Evolutionary conservation across 1,140 invertebrate genomes (phyloP), one percentile per base, ranked within the genome.

Genomic region (Lucilia sericata): DNA sequence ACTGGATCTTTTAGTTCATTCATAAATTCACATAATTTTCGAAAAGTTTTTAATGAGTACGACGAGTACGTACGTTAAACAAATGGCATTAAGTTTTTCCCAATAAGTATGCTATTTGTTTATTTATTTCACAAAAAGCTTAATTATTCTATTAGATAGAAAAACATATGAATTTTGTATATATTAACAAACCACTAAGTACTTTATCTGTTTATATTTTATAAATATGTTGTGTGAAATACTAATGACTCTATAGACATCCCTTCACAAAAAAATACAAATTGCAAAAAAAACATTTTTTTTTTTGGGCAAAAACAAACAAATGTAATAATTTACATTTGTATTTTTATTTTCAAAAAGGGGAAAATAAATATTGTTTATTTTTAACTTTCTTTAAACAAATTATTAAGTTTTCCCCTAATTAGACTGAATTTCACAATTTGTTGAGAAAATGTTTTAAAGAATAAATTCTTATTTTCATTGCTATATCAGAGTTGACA

Each of bases 121-220:
- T 55, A 2, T 55, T 55, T 55, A 17, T 55, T 55, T 55, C 13
- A n/a, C 51, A 8, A 55, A 42, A 55, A 55, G 13, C 17, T 14
- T 14, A 49, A 49, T 65, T n/a, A 65, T 65, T 65, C n/a, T n/a
- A 65, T 65, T 65, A 65, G 8, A 65, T 65, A n/a, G 14, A 65
- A 17, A 65, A 65, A 65, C n/a, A 17, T 19, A 65, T 65, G n/a
- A 65, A 65, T 65, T 8, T 21, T 21, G 12, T 70, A 8, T 70
- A 70, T 8, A 70, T 70, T 70, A 70, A 25, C 65, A 21, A 70
- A 12, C n/a, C 19, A 70, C 25, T 70, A 70, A 70, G 65, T 70
- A 70, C 21, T 70, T 70, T 21, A 70, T 70, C 10, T 70, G 65
- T 70, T 70, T 70, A 70, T 21, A 30, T 2, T 5, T 70, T 70